Evolutionary conservation across 2,113 vertebrate species (phyloP), one percentile per base, ranked within the genome.

Genomic region (Pterocles gutturalis): DNA sequence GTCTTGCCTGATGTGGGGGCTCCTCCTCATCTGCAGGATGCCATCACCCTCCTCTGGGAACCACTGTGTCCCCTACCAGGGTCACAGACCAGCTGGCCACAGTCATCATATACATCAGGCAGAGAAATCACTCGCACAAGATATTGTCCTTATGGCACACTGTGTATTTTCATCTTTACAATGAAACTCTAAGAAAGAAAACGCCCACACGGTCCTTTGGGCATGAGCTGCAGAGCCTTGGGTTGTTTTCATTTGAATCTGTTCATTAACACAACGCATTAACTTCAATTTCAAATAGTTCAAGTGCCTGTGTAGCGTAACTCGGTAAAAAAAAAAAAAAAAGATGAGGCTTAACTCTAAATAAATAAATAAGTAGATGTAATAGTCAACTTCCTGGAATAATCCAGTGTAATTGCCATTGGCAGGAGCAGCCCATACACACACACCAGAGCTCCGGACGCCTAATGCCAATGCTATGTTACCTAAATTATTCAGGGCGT

Each of bases 91-190:
- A 19, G 2, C 7, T 1, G 2, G 36, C 49, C 10, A 2, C 0
- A 0, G 17, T 8, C 10, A 41, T 43, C 28, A 31, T 11, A 8
- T 9, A 7, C 43, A 7, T 7, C 15, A 8, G 31, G 20, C 0
- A 7, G n/a, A 51, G 24, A 51, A 38, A 22, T 7, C 1, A 31
- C 12, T 51, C 9, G 4, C 33, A 13, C 22, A 20, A 51, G 13
- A 28, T 16, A 16, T 2, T 15, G 18, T 33, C 53, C 36, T 48
- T 29, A 7, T 0, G 11, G 48, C 36, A 28, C 1, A 0, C 0
- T 0, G 3, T 3, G 0, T 3, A 1, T 64, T 54, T 58, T 22
- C 7, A 16, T 25, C 31, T 34, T 34, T 34, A 5, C 7, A 0
- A 0, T 17, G n/a, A 76, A 62, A 38, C 6, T 2, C 33, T 29